Evolutionary conservation across 2,888 invertebrate species (phyloP).

Genomic region (Cataglyphis livida): DNA sequence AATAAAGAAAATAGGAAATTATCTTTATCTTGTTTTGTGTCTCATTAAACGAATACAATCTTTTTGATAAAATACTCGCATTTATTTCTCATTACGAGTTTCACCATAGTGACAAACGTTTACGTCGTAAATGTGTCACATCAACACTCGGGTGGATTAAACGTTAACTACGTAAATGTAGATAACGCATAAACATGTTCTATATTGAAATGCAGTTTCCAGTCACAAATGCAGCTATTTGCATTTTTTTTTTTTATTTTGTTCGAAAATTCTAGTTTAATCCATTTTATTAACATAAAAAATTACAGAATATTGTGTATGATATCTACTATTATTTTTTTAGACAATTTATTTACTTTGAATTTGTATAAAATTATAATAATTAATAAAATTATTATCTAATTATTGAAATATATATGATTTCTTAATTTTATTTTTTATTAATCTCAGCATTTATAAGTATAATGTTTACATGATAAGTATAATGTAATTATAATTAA

Average conservation of each 20-base stretch:
- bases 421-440: not conserved
- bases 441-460: too few species aligned
- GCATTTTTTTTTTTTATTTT: not conserved
- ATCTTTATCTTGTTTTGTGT: not conserved
- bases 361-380: not conserved
- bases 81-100: not conserved
- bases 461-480: too few species aligned
- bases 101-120: constrained; percentile 30
- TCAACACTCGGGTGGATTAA: constrained; percentile 56
- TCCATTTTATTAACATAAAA: not conserved
- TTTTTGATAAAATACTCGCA: constrained; percentile 10
- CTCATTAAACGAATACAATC: not conserved
- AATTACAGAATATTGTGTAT: not conserved
- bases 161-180: constrained; percentile 29
- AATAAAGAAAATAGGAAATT: not conserved
- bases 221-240: not conserved
- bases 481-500: not conserved
- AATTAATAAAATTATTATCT: not conserved
- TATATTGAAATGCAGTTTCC: constrained; percentile 15
- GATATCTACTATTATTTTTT: not conserved
- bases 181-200: constrained; percentile 38
- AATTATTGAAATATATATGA: not conserved
- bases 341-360: not conserved
- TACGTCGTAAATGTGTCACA: constrained; percentile 60
- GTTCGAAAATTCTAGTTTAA: not conserved